These are phyloP conservation scores for Musca domestica DNA, from an alignment of 1,140 invertebrate genomes.

Conservation along the genomic window DNA sequence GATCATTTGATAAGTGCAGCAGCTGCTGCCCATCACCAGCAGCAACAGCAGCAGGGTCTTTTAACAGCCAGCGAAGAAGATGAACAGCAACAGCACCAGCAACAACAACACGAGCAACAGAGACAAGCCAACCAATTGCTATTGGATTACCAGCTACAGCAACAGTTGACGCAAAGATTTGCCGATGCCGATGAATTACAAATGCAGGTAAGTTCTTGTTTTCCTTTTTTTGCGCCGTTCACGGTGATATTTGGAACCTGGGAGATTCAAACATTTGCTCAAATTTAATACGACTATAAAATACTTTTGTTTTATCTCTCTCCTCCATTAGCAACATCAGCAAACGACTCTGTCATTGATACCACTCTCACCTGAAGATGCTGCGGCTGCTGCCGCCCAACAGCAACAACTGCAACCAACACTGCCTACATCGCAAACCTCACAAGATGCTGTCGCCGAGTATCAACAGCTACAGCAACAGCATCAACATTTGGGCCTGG, in stretches of 20 bases:
- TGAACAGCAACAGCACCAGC: slow-evolving; percentile 37
- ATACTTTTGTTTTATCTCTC: not conserved
- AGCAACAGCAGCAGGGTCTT: slow-evolving; percentile 31
- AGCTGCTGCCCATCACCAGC: slow-evolving; percentile 35
- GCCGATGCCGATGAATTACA: slow-evolving; percentile 38
- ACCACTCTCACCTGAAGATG: slow-evolving; percentile 42
- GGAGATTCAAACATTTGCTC: too few relatives aligned
- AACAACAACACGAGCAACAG: slow-evolving; percentile 38
- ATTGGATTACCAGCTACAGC: slow-evolving; percentile 48
- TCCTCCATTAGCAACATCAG: slow-evolving; percentile 38
- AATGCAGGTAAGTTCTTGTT: slow-evolving; percentile 35
- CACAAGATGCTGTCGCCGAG: slow-evolving; percentile 10
- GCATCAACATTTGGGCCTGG: slow-evolving; percentile 24
- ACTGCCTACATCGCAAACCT: slow-evolving; percentile 26
- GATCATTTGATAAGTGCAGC: slow-evolving; percentile 40
- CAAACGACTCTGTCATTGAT: slow-evolving; percentile 42
- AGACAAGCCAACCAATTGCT: slow-evolving; percentile 47
- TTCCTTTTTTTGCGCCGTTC: too few relatives aligned
- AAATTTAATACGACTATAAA: not conserved
- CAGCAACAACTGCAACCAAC: slow-evolving; percentile 34
- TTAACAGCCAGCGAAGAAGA: slow-evolving; percentile 10
- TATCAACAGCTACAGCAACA: slow-evolving; percentile 28
- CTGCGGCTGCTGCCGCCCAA: slow-evolving; percentile 28
- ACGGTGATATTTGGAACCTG: too few relatives aligned
- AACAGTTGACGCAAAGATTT: slow-evolving; percentile 42